These are phyloP conservation scores for Pelvicachromis taeniatus DNA, from an alignment of 2,113 vertebrate species.

Conservation along the genomic window DNA sequence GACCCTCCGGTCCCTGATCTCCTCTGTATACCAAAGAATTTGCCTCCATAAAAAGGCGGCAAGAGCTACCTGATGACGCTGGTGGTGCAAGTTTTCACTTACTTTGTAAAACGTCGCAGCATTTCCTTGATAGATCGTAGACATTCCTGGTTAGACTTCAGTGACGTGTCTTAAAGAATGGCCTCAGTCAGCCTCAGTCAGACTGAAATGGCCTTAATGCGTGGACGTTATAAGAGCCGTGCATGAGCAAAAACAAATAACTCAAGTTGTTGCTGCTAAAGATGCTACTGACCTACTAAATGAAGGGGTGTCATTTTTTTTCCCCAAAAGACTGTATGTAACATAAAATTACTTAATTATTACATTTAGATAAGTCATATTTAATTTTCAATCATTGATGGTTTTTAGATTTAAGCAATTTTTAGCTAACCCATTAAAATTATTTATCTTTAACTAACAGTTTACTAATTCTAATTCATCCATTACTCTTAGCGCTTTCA, in stretches of 20 bases:
- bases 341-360: not conserved
- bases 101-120: too few relatives aligned
- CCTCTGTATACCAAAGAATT: not conserved
- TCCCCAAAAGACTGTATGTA: not conserved
- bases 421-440: not conserved
- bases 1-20: not conserved
- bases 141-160: not conserved
- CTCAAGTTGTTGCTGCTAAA: not conserved
- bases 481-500: not conserved
- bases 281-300: not conserved
- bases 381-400: not conserved
- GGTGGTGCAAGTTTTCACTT: not conserved
- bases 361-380: not conserved
- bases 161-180: not conserved
- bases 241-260: not conserved
- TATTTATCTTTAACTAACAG: not conserved
- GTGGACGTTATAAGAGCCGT: not conserved
- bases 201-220: not conserved
- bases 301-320: accelerated
- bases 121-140: too few relatives aligned
- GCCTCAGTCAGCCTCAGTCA: not conserved
- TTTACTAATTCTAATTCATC: not conserved
- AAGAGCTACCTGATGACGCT: too few relatives aligned
- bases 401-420: not conserved
- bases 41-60: too few relatives aligned